Conservation (phyloP, 1,140 invertebrate genomes). For the Temnothorax nylanderi region DNA sequence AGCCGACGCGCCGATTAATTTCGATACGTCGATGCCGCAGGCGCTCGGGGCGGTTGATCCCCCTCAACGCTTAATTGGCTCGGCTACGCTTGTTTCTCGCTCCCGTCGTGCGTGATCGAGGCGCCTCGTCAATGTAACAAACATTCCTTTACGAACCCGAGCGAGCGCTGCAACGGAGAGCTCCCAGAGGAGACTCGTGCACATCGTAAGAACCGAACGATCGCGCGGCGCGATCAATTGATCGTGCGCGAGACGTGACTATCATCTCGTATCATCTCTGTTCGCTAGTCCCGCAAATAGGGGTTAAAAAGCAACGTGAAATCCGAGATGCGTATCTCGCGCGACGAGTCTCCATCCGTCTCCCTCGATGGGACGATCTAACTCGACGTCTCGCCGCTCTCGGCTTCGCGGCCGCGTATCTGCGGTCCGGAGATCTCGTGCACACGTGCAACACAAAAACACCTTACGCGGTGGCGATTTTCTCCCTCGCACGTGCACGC, state of each 20-base stretch:
- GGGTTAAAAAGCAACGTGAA: background rate
- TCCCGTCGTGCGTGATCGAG: constrained; percentile 65
- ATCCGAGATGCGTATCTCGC: background rate
- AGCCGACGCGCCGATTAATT: constrained; percentile 66
- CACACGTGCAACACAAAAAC: constrained; percentile 52
- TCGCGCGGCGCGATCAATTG: background rate
- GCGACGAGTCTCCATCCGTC: background rate
- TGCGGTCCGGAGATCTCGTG: constrained; percentile 23
- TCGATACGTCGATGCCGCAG: constrained; percentile 55
- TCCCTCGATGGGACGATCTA: background rate
- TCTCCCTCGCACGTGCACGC: constrained; percentile 24
- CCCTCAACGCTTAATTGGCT: constrained; percentile 69
- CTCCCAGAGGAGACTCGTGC: background rate
- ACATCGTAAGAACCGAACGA: background rate
- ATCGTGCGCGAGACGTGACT: background rate
- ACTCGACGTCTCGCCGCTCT: background rate
- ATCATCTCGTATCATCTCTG: background rate
- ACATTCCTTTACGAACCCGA: background rate
- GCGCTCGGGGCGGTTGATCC: constrained; percentile 27
- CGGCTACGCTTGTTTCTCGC: constrained; percentile 64
- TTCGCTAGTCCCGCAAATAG: background rate
- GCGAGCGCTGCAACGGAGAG: background rate
- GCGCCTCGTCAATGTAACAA: constrained; percentile 37
- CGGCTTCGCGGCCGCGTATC: constrained; percentile 21
- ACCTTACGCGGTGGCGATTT: constrained; percentile 59